Base-by-base conservation (phyloP, 2,797 vertebrate genomes). In the Anguilla megastoma region DNA sequence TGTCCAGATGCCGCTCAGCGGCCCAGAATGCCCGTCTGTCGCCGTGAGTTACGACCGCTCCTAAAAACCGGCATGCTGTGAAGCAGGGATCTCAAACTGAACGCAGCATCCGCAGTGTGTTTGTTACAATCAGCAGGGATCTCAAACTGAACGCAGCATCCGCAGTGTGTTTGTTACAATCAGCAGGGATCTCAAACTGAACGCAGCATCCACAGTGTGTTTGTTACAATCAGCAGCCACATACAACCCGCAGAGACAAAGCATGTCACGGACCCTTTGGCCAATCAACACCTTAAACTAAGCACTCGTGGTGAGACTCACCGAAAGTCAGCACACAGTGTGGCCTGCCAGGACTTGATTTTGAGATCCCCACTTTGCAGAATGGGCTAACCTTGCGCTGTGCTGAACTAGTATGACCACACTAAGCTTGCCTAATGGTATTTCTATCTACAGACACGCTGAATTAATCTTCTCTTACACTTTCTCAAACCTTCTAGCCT, bases 1-100 rank as follows among this genome's bases (percentile, higher is more conserved):
- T 94, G 92, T 95, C 95, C 96, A 97, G 96, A 96, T 96, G 96
- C 94, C 92, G 95, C 94, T 95, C 95, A 96, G 84, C 86, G 80
- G 88, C 45, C 36, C 41, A 89, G 91, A 94, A 93, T 90, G 90
- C 89, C 88, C 87, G 87, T 85, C 91, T 91, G 92, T 93, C 92
- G 89, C 21, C 89, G 91, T 96, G 95, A 96, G 94, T 96, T 96
- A 96, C 94, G 90, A 88, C 94, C n/a, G 88, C 90, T 86, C 90
- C 95, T 93, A 96, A 94, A 95, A 45, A 45, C 41, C 41, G 3
- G 0, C 41, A 63, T 2, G 24, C 60, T 63, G 14, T 21, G 60
- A 7, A 63, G 52, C 52, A 12, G 52, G 52, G 52, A 54, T 36
- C 36, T 36, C 36, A 36, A 52, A 63, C 58, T 21, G 58, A 18